Base-by-base conservation (phyloP, 2,113 vertebrate species). In the Erythrolamprus reginae region DNA sequence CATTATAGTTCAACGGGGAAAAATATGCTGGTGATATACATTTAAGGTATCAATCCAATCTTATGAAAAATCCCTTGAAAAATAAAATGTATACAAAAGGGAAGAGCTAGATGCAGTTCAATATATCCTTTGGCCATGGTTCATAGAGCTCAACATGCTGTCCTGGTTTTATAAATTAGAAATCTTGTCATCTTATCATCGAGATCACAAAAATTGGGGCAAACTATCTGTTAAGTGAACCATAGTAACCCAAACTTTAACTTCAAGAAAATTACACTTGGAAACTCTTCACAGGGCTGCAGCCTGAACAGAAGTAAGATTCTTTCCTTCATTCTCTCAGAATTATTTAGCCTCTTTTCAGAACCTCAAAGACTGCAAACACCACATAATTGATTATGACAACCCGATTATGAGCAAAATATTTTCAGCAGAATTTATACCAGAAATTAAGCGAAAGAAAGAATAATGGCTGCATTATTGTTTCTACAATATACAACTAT, bases 141-240 rank as follows among this genome's bases (percentile, higher is more conserved):
- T 97, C 97, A 97, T 55, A 95, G 95, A 94, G 93, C 95, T 93
- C 93, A 96, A n/a, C 95, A 94, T 53, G 93, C 94, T 85, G 89
- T 82, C 89, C 93, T 94, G 94, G 94, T 96, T 96, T 95, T 96
- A 90, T 96, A 97, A 96, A 97, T 97, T 93, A 97, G 92, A 97
- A 97, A 96, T 95, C 96, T 94, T 97, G 94, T 97, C 96, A 96
- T 97, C 95, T 96, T 93, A 96, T 96, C 96, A 95, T 12, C 93
- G 95, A 93, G 94, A 96, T 93, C 94, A 93, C 93, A 93, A 92
- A 97, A 96, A 97, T 94, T 91, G 94, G 95, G 92, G 94, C 96
- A 96, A 98, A 97, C 95, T 97, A 96, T 95, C 96, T 96, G 94
- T 89, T 92, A 96, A 96, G 95, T 97, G 96, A 97, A 97, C 97